Conservation (phyloP, 1,140 invertebrate genomes). For the Cataglyphis hispanica region DNA sequence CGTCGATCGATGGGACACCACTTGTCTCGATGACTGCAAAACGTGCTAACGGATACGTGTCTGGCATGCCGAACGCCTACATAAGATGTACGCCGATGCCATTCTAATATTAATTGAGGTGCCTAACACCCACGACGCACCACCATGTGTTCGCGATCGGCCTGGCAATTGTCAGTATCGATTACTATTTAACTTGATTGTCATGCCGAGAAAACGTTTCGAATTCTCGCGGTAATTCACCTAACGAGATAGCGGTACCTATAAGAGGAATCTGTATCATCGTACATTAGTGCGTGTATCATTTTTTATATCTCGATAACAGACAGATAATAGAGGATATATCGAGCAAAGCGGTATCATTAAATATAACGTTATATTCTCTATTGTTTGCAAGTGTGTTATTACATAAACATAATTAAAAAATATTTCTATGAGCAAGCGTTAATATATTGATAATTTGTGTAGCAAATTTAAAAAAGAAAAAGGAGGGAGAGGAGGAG, state of each 20-base stretch:
- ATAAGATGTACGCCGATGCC: constrained; percentile 70
- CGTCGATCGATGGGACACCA: constrained; percentile 43
- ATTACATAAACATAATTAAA: too few relatives aligned
- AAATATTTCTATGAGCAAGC: too few relatives aligned
- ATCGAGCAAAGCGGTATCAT: neutral
- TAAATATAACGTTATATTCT: neutral
- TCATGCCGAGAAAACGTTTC: constrained; percentile 53
- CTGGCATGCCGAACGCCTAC: constrained; percentile 73
- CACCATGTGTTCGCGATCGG: constrained; percentile 42
- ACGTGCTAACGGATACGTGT: constrained; percentile 72
- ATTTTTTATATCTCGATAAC: neutral
- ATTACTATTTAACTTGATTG: constrained; percentile 68
- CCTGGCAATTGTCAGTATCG: constrained; percentile 49
- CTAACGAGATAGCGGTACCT: constrained; percentile 57
- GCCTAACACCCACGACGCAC: constrained; percentile 65
- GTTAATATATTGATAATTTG: neutral
- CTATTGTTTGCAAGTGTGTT: too few relatives aligned
- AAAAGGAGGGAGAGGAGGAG: too few relatives aligned
- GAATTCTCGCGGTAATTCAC: constrained; percentile 58
- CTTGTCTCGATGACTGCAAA: constrained; percentile 69
- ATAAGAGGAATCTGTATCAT: constrained; percentile 25
- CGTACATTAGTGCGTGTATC: neutral
- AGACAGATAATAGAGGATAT: neutral
- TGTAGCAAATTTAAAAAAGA: too few relatives aligned
- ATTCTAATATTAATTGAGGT: constrained; percentile 78